Evolutionary conservation across 2,113 vertebrate genomes (phyloP), one percentile per base, ranked within the genome.

Genomic region (Setophaga kirtlandii): DNA sequence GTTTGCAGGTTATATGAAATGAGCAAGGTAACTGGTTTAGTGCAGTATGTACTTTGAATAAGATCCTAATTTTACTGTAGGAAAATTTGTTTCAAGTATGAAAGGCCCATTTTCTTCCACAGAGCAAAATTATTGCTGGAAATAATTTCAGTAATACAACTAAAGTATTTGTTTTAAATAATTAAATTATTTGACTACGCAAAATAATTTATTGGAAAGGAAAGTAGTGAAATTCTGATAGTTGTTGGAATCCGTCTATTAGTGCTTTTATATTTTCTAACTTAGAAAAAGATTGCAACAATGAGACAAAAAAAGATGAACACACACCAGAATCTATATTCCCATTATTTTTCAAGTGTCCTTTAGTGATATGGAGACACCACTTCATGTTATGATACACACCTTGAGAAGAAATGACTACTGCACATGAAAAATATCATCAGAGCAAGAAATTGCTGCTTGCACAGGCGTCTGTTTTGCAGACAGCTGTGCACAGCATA

Each of bases 21-120:
- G 22, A 75, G 47, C 47, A 88, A 94, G n/a, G 23, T 56, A 78
- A 93, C 52, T 93, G 69, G 28, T 85, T 91, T 79, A 96, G 49
- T 1, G 25, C 71, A 58, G 55, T 89, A 42, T 93, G 91, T 90
- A 83, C 53, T 96, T 95, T 96, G 85, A 69, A 91, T 60, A 75
- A 33, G 7, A 85, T 56, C 80, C 81, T 4, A 90, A 44, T 69
- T 83, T 87, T 95, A 87, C 44, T 62, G 19, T 28, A 95, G 24
- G 31, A 96, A 90, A 77, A 92, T 77, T 94, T 91, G 90, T 83
- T 89, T 56, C 90, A 79, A 88, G 53, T 70, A 94, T 41, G 11
- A 96, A 97, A 96, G 37, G 11, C 4, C 77, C 62, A 56, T 69
- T 96, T 97, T 95, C 47, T 90, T 96, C 82, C 50, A 88, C 27